Evolutionary conservation across 2,797 vertebrate species (phyloP), one percentile per base, ranked within the genome.

Genomic region (Onychomys leucogaster): DNA sequence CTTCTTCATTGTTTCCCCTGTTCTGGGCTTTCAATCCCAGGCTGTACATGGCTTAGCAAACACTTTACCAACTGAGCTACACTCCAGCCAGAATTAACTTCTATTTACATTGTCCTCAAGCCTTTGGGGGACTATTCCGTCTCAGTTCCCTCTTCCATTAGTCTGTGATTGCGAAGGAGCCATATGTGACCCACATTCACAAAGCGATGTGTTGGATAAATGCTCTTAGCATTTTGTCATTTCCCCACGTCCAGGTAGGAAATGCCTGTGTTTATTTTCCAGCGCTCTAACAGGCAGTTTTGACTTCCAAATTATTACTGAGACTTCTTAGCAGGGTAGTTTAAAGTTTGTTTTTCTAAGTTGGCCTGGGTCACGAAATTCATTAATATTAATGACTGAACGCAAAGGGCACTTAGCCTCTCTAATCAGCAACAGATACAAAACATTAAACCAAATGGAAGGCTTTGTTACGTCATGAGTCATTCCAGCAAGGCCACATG

Each of bases 311-410:
- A 43, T 97, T 90, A 88, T 91, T 97, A 89, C 73, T 92, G 84
- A 97, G 80, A 92, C 85, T 90, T 96, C 69, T 96, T 85, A 98
- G 91, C 77, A 91, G 63, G 67, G 61, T 92, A 96, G 95, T 97
- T 96, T 73, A 95, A 95, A 57, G 27, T 97, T 97, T 96, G 27
- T 97, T 97, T 97, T 84, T 77, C 96, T 95, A 96, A 57, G 88
- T 97, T 90, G 78, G 76, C 89, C 29, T 88, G 85, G 75, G 91
- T 95, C 86, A 85, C 41, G 96, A 88, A 97, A 94, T 46, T 97
- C 91, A 93, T 97, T 98, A 98, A 75, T 96, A 96, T 94, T 95
- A 96, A 63, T 95, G 46, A 92, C 23, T 83, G 67, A 55, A 59
- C 73, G 95, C 87, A 49, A 83, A n/a, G 80, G 65, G 23, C 95